Evolutionary conservation across 2,113 vertebrate genomes (phyloP).

Genomic region (Urocynchramus pylzowi): DNA sequence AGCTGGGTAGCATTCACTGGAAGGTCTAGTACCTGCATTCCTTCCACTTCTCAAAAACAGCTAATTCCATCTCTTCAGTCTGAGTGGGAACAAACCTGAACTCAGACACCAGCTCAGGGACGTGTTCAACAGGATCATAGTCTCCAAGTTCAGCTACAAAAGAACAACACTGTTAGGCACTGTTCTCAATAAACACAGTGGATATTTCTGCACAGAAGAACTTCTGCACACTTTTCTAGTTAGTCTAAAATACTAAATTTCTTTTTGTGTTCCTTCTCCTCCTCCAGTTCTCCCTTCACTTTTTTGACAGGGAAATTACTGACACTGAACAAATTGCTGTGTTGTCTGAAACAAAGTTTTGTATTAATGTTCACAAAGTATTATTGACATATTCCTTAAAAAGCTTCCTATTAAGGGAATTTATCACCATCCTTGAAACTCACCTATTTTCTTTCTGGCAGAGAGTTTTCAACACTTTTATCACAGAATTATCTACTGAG

Average conservation of each 20-base stretch:
- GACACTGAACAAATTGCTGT: neutral
- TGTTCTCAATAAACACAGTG: neutral
- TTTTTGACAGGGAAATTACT: neutral
- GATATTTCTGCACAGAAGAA: neutral
- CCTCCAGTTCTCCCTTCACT: neutral
- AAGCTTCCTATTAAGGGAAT: neutral
- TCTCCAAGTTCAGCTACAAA: slow-evolving; percentile 92
- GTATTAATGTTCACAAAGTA: neutral
- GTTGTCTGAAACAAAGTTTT: neutral
- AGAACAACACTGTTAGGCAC: neutral
- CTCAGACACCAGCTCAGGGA: slow-evolving; percentile 90
- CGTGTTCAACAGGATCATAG: slow-evolving; percentile 88
- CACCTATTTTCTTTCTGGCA: neutral
- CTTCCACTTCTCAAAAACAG: slow-evolving; percentile 91
- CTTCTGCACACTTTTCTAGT: neutral
- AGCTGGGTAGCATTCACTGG: neutral
- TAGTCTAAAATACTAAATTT: neutral
- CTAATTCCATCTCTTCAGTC: slow-evolving; percentile 90
- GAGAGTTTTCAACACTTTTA: neutral
- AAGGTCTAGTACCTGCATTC: slow-evolving; percentile 84
- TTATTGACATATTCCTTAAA: neutral
- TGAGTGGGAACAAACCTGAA: slow-evolving; percentile 93
- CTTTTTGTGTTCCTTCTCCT: neutral
- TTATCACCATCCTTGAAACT: neutral
- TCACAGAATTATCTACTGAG: neutral